Percentiles rank a stretch among this genome's conserved stretches.
Evolutionary conservation across 2,888 invertebrate species (phyloP).

Genomic region (Platycheirus albimanus): DNA sequence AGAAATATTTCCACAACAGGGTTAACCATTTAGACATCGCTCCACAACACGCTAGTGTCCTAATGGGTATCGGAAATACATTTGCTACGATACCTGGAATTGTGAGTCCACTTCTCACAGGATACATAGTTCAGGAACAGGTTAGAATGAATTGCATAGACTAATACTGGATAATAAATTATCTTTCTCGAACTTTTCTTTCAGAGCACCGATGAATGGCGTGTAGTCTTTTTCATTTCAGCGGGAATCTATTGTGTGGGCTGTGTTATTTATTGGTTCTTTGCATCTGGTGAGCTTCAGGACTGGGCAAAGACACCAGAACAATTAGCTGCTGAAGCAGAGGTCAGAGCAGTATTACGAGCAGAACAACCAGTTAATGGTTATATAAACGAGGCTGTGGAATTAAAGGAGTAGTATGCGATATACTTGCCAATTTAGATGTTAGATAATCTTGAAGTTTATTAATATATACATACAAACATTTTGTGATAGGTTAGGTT

Average conservation of each 20-base stretch:
- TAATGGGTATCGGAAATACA: slow-evolving; percentile 96
- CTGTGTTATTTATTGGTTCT: slow-evolving; percentile 91
- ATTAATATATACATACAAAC: slow-evolving; percentile 14
- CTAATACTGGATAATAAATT: neutral
- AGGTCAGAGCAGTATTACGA: slow-evolving; percentile 83
- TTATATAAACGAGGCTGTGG: slow-evolving; percentile 81
- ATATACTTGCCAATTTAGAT: slow-evolving; percentile 49
- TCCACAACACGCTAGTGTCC: slow-evolving; percentile 94
- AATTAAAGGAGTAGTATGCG: slow-evolving; percentile 79
- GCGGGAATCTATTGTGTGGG: slow-evolving; percentile 92
- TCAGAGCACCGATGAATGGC: slow-evolving; percentile 91
- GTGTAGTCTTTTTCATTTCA: slow-evolving; percentile 92
- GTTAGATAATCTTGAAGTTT: slow-evolving; percentile 1
- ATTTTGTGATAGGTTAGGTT: slow-evolving; percentile 38
- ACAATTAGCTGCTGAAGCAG: slow-evolving; percentile 78
- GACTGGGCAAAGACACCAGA: slow-evolving; percentile 87
- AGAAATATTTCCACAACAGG: slow-evolving; percentile 83
- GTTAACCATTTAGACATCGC: slow-evolving; percentile 95
- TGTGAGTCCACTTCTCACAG: slow-evolving; percentile 92
- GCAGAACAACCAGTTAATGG: slow-evolving; percentile 77
- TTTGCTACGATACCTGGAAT: slow-evolving; percentile 96
- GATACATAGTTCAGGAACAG: slow-evolving; percentile 89
- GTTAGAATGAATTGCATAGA: slow-evolving; percentile 81
- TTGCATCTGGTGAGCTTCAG: slow-evolving; percentile 92
- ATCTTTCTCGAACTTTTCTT: slow-evolving; percentile 74